These are phyloP conservation scores for Plutomurus gul DNA, from an alignment of 1,140 invertebrate genomes.

Conservation along the genomic window DNA sequence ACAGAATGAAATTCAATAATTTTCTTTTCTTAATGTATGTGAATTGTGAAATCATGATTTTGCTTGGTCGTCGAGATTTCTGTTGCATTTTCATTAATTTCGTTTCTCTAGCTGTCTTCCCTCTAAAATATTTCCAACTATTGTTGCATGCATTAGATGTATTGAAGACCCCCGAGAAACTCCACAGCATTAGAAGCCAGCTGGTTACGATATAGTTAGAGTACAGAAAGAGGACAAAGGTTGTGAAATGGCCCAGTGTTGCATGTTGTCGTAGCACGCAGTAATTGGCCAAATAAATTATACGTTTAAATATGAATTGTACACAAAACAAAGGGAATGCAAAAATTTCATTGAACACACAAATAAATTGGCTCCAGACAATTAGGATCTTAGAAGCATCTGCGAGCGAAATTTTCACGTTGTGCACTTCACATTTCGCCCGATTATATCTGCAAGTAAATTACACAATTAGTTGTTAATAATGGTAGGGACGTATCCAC, in stretches of 20 bases:
- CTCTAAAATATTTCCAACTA: neutral
- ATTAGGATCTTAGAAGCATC: neutral
- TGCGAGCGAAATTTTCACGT: no score
- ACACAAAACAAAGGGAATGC: neutral
- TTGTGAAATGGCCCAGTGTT: neutral
- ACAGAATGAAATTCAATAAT: neutral
- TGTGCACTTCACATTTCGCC: no score
- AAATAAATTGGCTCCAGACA: neutral
- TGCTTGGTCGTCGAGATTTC: neutral
- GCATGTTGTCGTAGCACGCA: neutral
- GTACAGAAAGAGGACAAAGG: neutral
- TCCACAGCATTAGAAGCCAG: neutral
- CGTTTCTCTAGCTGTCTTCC: neutral
- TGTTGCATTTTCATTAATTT: neutral
- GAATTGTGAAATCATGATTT: neutral
- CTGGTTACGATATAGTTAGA: neutral
- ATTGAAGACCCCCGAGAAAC: neutral
- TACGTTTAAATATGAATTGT: neutral
- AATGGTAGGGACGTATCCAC: no score
- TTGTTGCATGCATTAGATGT: neutral
- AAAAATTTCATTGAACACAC: neutral
- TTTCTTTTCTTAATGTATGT: neutral
- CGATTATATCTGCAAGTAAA: no score
- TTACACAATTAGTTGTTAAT: no score
- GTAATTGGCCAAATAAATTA: neutral